Evolutionary conservation across 2,797 vertebrate species (phyloP).

Genomic region (Tiaroga cobitis): DNA sequence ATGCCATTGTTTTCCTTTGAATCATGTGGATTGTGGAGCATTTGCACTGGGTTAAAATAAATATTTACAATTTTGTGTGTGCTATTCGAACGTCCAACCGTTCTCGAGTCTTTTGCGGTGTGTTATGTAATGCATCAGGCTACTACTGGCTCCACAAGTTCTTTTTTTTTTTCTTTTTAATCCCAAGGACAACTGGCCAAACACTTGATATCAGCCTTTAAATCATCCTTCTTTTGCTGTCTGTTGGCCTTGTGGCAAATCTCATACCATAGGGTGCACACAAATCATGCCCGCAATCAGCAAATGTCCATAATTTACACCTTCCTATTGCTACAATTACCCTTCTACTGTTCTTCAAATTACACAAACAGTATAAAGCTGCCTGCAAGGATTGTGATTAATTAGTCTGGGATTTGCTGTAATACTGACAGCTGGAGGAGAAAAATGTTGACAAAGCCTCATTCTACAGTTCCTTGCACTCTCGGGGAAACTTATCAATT

Average conservation of each 20-base stretch:
- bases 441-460: conserved; percentile 22
- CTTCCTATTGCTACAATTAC: conserved; percentile 45
- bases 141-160: neutral
- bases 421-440: conserved; percentile 38
- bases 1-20: conserved; percentile 42
- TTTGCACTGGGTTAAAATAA: conserved; percentile 23
- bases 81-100: neutral
- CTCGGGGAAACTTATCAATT: conserved; percentile 45
- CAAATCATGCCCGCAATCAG: conserved; percentile 24
- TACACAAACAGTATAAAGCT: conserved; percentile 30
- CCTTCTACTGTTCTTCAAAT: conserved; percentile 42
- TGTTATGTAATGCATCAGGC: conserved; percentile 27
- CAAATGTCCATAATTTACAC: conserved; percentile 37
- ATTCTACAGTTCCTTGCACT: conserved; percentile 27
- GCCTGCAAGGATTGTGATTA: conserved; percentile 45
- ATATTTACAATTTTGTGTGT: conserved; percentile 22
- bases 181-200: neutral
- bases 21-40: conserved; percentile 8
- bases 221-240: neutral
- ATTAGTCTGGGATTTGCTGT: conserved; percentile 52
- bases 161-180: neutral
- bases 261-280: neutral
- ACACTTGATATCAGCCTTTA: neutral
- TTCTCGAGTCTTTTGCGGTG: neutral
- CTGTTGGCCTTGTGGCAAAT: conserved; percentile 5